Evolutionary conservation across 2,888 invertebrate species (phyloP).

Genomic region (Caenorhabditis sinica): DNA sequence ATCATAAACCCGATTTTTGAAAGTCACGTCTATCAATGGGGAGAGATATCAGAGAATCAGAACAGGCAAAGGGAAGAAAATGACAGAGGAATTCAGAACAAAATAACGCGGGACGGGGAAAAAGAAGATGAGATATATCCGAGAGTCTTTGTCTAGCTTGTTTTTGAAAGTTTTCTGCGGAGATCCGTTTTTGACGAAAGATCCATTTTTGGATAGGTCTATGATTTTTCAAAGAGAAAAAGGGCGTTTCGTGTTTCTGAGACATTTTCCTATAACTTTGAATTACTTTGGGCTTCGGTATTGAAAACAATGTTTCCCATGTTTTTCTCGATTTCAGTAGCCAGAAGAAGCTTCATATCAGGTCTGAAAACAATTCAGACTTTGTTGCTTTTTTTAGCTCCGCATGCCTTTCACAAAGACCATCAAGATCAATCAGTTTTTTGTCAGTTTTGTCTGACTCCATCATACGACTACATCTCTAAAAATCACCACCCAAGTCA

Average conservation of each 20-base stretch:
- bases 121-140: background rate
- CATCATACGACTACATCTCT: constrained; percentile 22
- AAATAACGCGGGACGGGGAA: no score
- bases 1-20: constrained; percentile 38
- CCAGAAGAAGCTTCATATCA: no score
- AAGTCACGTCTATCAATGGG: constrained; percentile 25
- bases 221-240: no score
- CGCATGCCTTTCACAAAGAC: background rate
- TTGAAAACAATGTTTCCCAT: no score
- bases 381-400: background rate
- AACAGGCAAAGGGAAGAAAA: background rate
- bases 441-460: background rate
- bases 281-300: no score
- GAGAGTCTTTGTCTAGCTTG: constrained; percentile 9
- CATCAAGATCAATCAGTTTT: constrained; percentile 27
- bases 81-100: no score
- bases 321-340: no score
- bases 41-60: constrained; percentile 16
- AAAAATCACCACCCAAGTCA: constrained; percentile 16
- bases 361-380: background rate
- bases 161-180: constrained; percentile 32
- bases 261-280: no score
- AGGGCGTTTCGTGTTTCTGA: no score
- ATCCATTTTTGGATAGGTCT: background rate
- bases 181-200: background rate